A percentile compares a stretch with the other conserved stretches of the same genome.
Conservation (phyloP, 2,113 vertebrate species). For the Polypterus bichir region DNA sequence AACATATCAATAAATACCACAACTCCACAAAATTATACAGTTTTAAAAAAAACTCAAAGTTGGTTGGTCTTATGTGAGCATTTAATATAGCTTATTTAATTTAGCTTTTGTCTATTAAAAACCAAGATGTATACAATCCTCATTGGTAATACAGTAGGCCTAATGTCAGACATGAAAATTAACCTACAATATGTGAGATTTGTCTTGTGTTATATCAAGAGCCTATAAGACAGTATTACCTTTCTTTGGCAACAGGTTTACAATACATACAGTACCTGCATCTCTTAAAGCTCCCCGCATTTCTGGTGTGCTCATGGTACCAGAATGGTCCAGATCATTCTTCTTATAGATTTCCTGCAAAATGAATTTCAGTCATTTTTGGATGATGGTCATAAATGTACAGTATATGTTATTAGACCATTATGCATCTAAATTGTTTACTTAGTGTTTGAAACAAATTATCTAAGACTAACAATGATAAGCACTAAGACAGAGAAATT, state of each 20-base stretch:
- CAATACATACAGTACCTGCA: conserved; percentile 32
- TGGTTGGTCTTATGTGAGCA: no score
- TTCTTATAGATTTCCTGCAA: conserved; percentile 50
- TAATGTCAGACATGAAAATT: conserved; percentile 22
- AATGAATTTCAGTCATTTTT: no score
- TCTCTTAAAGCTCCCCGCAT: conserved; percentile 54
- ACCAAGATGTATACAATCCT: conserved; percentile 9
- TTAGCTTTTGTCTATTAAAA: conserved; percentile 9
- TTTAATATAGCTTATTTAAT: no score
- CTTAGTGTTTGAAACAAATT: no score
- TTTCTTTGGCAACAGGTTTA: conserved; percentile 20
- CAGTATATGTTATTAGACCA: no score
- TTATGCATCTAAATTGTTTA: no score
- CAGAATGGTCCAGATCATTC: conserved; percentile 39
- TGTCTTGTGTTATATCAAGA: conserved; percentile 21
- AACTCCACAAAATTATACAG: no score
- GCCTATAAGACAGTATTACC: conserved; percentile 21
- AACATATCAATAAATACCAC: no score
- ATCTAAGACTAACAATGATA: conserved; percentile 12
- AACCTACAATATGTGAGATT: conserved; percentile 9
- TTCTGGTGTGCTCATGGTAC: conserved; percentile 49
- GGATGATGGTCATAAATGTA: no score
- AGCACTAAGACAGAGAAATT: background rate
- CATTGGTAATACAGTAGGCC: conserved; percentile 23
- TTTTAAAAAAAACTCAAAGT: no score